Evolutionary conservation across 2,888 invertebrate species (phyloP).

Genomic region (Mythimna albipuncta): DNA sequence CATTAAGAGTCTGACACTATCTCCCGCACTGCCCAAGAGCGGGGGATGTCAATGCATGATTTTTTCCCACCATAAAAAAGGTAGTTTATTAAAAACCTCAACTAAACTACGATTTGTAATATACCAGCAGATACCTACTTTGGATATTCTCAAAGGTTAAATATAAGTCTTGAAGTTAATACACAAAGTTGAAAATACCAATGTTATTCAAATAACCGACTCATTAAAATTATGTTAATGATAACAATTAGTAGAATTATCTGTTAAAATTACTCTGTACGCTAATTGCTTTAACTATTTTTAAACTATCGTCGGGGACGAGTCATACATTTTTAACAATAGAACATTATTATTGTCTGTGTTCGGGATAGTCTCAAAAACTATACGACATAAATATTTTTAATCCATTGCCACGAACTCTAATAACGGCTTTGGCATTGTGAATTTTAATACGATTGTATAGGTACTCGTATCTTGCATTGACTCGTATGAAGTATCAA

Average conservation of each 20-base stretch:
- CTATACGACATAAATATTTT: background rate
- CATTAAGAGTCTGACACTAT: too few species aligned
- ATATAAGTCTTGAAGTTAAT: background rate
- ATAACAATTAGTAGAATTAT: slow-evolving; percentile 45
- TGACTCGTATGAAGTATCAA: too few species aligned
- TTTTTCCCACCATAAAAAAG: too few species aligned
- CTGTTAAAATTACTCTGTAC: slow-evolving; percentile 34
- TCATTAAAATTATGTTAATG: slow-evolving; percentile 54
- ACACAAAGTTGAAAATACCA: slow-evolving; percentile 15
- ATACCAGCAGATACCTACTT: background rate
- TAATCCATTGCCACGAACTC: background rate
- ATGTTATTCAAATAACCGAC: slow-evolving; percentile 27
- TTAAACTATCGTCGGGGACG: slow-evolving; percentile 13
- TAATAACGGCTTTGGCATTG: background rate
- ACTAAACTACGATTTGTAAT: too few species aligned
- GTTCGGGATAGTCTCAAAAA: slow-evolving; percentile 25
- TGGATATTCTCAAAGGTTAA: background rate
- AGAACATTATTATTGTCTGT: slow-evolving; percentile 6
- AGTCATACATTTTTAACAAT: slow-evolving; percentile 43
- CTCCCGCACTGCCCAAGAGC: too few species aligned
- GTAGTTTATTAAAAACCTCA: too few species aligned
- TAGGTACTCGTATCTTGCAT: too few species aligned
- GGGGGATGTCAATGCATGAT: too few species aligned
- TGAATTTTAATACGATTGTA: background rate
- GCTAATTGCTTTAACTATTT: slow-evolving; percentile 47